phyloP scores from a whole-genome alignment of 2,113 vertebrate genomes.

The Puntigrus tetrazona region DNA sequence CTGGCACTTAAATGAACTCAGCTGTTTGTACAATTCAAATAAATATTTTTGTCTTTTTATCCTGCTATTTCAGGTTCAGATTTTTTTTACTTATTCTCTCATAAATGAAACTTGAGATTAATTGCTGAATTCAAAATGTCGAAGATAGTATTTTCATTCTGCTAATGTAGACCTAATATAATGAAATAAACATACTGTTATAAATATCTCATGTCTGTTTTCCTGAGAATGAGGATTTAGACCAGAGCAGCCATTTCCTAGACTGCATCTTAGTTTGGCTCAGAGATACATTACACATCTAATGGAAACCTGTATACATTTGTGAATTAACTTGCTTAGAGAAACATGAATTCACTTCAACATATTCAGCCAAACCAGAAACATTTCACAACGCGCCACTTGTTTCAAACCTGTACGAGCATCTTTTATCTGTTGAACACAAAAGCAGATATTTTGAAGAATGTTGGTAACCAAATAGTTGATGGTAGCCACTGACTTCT shows the following conservation, averaged over 20 bases:
- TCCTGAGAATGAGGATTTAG: neutral
- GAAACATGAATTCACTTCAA: neutral
- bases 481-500: neutral
- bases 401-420: neutral
- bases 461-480: neutral
- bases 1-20: neutral
- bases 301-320: neutral
- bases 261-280: neutral
- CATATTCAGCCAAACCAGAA: neutral
- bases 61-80: neutral
- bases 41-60: neutral
- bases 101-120: neutral
- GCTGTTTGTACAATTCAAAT: constrained; percentile 1
- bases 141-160: neutral
- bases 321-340: neutral
- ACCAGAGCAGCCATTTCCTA: neutral
- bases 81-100: neutral
- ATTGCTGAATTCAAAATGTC: neutral
- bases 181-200: neutral
- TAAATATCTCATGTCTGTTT: neutral
- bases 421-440: neutral
- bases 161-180: neutral
- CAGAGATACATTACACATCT: neutral
- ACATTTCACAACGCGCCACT: neutral
- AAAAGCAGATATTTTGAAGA: neutral